Base-by-base conservation (phyloP, 2,888 invertebrate genomes). In the Apocheima hispidaria region DNA sequence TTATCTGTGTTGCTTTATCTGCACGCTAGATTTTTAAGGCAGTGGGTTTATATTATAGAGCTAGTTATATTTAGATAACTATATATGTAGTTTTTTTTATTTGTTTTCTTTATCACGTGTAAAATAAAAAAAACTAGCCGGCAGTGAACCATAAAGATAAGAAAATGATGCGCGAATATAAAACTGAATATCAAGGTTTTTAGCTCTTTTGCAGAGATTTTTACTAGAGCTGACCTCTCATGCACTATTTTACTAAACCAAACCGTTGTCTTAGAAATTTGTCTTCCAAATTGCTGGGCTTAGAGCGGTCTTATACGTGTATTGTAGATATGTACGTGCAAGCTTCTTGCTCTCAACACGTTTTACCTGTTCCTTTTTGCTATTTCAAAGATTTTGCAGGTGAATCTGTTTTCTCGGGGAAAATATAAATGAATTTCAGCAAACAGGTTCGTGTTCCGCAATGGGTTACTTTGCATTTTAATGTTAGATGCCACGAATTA, bases 1-100 rank as follows among this genome's bases (percentile, higher is more conserved):
- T 28, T 44, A 9, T 4, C 16, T 4, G 14, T 44, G n/a, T n/a
- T 23, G 2, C 21, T 43, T n/a, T n/a, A 9, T 3, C 26, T 23
- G 26, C 20, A 10, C 0, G 10, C 18, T 44, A 16, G 2, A 10
- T 44, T 3, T 16, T 14, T 26, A 9, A 14, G 9, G 6, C 75
- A 30, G 78, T 77, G 82, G 81, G 80, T 82, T 75, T 74, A 75
- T 73, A 77, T 70, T 60, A 3, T n/a, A 4, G 28, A 14, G 2
- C n/a, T 33, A 12, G 1, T 2, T 30, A 14, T 14, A 36, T 4
- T 12, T 9, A 33, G 2, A n/a, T 14, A 12, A n/a, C n/a, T n/a
- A n/a, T n/a, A n/a, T n/a, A n/a, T n/a, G n/a, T n/a, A n/a, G n/a
- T n/a, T n/a, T n/a, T n/a, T n/a, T n/a, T n/a, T n/a, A n/a, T n/a